These are phyloP conservation scores for Phaetusa simplex DNA, from an alignment of 2,113 vertebrate genomes.

Conservation along the genomic window DNA sequence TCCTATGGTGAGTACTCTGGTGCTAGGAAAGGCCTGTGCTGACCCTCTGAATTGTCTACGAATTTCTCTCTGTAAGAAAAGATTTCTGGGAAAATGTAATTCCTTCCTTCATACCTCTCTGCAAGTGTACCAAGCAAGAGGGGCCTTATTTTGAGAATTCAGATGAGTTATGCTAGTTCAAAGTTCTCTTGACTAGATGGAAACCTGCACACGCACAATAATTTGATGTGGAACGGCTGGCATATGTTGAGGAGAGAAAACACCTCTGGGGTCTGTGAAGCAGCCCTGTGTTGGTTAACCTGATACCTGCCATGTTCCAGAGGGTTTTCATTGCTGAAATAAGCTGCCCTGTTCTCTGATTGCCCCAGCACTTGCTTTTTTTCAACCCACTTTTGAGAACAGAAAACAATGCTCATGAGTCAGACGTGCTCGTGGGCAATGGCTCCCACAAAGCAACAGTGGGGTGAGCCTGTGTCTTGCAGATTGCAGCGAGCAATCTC, in stretches of 20 bases:
- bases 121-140: neutral
- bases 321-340: neutral
- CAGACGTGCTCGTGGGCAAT: neutral
- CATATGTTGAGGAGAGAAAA: neutral
- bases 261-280: neutral
- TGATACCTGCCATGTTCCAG: neutral
- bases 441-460: neutral
- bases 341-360: neutral
- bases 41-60: neutral
- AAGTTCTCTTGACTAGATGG: neutral
- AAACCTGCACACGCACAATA: neutral
- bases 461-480: neutral
- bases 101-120: neutral
- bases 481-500: neutral
- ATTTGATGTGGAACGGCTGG: neutral
- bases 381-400: neutral
- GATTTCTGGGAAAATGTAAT: neutral
- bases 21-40: neutral
- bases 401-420: neutral
- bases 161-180: neutral
- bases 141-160: neutral
- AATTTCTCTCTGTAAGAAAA: neutral
- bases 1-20: neutral
- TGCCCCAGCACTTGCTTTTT: neutral
- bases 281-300: neutral